Evolutionary conservation across 2,113 vertebrate species (phyloP).

Genomic region (Ceyx cyanopectus): DNA sequence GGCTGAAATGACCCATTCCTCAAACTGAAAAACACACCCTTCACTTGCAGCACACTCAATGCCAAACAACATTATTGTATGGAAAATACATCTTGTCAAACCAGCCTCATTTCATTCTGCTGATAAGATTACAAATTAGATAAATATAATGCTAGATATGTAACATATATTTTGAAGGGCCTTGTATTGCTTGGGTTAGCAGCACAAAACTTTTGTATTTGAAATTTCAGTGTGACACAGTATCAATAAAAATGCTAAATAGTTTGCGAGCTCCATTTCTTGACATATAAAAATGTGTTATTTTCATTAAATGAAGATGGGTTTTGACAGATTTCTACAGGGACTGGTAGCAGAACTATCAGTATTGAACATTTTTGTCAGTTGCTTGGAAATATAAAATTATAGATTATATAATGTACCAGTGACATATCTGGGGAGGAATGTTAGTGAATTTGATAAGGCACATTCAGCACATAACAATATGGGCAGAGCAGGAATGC

Average conservation of each 20-base stretch:
- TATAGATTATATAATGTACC: not conserved
- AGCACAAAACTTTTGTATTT: not conserved
- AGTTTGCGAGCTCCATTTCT: not conserved
- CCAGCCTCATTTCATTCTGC: not conserved
- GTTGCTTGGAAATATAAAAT: not conserved
- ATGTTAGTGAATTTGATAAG: not conserved
- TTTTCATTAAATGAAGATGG: not conserved
- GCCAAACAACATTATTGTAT: not conserved
- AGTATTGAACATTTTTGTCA: not conserved
- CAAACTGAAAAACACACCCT: not conserved
- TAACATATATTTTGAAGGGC: not conserved
- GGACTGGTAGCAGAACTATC: not conserved
- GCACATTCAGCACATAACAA: not conserved
- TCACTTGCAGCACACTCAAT: not conserved
- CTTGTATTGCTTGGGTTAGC: not conserved
- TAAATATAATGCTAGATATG: not conserved
- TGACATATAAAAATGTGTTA: not conserved
- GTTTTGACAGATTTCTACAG: not conserved
- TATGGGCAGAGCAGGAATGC: not conserved
- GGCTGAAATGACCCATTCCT: not conserved
- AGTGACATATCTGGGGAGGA: not conserved
- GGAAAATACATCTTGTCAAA: slow-evolving; percentile 14
- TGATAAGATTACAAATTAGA: not conserved
- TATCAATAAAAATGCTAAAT: slow-evolving; percentile 9
- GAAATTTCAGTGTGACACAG: not conserved